Percentiles rank a stretch among this genome's conserved stretches.
Conservation (phyloP, 2,797 vertebrate species). For the Gouania willdenowi region DNA sequence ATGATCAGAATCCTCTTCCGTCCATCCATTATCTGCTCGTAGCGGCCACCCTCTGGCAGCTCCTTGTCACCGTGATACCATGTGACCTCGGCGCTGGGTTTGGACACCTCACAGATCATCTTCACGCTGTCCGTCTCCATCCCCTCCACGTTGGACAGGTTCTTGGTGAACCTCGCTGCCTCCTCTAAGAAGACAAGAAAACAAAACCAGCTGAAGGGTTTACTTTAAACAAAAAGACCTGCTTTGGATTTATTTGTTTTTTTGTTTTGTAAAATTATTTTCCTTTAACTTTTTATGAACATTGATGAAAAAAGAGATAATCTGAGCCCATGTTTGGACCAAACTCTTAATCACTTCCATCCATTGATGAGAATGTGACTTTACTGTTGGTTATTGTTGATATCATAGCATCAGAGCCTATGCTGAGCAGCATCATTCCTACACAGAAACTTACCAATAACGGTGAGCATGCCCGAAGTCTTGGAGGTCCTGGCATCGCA, state of each 20-base stretch:
- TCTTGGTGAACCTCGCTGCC: constrained; percentile 92
- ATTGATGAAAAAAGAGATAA: too few species aligned
- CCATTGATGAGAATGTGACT: too few species aligned
- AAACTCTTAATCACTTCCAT: too few species aligned
- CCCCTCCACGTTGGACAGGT: constrained; percentile 89
- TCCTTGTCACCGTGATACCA: constrained; percentile 91
- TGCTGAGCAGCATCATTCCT: too few species aligned
- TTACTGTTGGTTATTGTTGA: too few species aligned
- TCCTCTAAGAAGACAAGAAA: constrained; percentile 85
- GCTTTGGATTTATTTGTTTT: too few species aligned
- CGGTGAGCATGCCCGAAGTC: constrained; percentile 89
- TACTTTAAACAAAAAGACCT: too few species aligned
- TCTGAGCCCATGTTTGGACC: too few species aligned
- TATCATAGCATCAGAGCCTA: too few species aligned
- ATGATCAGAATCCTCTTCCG: constrained; percentile 89
- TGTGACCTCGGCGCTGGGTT: constrained; percentile 83
- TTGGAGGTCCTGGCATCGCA: constrained; percentile 90
- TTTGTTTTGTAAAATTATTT: too few species aligned
- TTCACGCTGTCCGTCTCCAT: constrained; percentile 92
- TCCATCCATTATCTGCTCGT: constrained; percentile 85
- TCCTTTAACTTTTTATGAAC: too few species aligned
- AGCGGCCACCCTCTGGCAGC: constrained; percentile 90
- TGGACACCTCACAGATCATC: constrained; percentile 93
- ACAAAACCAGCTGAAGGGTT: background rate
- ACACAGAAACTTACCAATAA: constrained; percentile 91